A percentile compares a stretch with the other conserved stretches of the same genome.
phyloP scores from a whole-genome alignment of 2,888 invertebrate genomes.

The Netelia fuscicornis region DNA sequence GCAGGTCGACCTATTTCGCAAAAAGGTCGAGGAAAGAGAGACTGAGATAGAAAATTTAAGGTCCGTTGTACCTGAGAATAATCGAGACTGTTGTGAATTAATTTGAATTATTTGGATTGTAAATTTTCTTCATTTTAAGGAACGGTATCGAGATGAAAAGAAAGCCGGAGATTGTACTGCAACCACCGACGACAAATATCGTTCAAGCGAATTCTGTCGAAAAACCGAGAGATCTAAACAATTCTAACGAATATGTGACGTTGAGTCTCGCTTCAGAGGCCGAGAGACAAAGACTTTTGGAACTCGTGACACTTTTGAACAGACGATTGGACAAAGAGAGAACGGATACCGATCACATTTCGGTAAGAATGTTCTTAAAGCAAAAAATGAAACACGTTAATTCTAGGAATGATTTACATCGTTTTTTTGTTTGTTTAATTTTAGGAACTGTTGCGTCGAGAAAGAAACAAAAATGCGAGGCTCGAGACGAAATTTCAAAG shows the following conservation, averaged over 20 bases:
- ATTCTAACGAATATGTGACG: slow-evolving; percentile 80
- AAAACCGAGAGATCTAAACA: slow-evolving; percentile 64
- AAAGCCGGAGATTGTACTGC: slow-evolving; percentile 1
- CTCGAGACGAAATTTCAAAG: slow-evolving; percentile 87
- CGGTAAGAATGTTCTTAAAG: slow-evolving; percentile 66
- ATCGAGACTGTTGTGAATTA: not conserved
- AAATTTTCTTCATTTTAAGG: not conserved
- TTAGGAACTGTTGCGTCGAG: slow-evolving; percentile 82
- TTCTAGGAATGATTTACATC: not conserved
- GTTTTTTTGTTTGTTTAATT: not conserved
- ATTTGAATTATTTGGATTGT: not conserved
- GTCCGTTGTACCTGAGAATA: slow-evolving; percentile 59
- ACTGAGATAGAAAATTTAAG: slow-evolving; percentile 78
- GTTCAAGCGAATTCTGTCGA: slow-evolving; percentile 51
- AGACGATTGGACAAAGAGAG: slow-evolving; percentile 87
- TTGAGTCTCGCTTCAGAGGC: slow-evolving; percentile 87
- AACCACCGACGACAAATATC: slow-evolving; percentile 21
- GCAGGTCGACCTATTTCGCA: slow-evolving; percentile 76
- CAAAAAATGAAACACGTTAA: not conserved
- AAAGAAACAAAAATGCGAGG: slow-evolving; percentile 87
- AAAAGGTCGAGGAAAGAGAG: slow-evolving; percentile 79
- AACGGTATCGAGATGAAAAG: slow-evolving; percentile 8
- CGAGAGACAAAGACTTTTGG: slow-evolving; percentile 87
- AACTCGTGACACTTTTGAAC: slow-evolving; percentile 87
- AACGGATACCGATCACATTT: slow-evolving; percentile 76